Conservation (phyloP, 1,140 invertebrate species). For the Drosophila lacteicornis region DNA sequence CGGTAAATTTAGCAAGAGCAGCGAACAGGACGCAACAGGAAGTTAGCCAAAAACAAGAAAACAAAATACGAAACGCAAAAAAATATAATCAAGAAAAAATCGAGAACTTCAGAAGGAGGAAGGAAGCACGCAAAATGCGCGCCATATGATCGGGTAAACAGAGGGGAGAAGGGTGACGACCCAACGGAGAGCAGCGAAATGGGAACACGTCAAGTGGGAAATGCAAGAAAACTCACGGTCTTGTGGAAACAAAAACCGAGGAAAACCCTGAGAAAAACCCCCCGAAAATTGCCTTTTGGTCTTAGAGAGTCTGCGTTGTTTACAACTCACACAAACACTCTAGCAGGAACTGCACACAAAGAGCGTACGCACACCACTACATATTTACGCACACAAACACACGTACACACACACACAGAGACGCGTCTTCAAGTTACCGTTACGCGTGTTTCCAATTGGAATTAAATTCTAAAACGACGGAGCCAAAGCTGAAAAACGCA, state of each 20-base stretch:
- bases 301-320: slow-evolving; percentile 68
- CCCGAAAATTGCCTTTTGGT: slow-evolving; percentile 28
- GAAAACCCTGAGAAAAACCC: slow-evolving; percentile 8
- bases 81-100: slow-evolving; percentile 12
- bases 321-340: slow-evolving; percentile 32
- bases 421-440: slow-evolving; percentile 24
- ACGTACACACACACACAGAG: slow-evolving; percentile 7
- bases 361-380: slow-evolving; percentile 4
- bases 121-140: slow-evolving; percentile 77
- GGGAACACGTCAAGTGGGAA: slow-evolving; percentile 79
- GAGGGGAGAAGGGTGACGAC: slow-evolving; percentile 27
- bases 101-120: slow-evolving; percentile 22
- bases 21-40: slow-evolving; percentile 60
- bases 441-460: slow-evolving; percentile 60
- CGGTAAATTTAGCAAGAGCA: slow-evolving; percentile 71
- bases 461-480: slow-evolving; percentile 21
- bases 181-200: slow-evolving; percentile 56
- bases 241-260: slow-evolving; percentile 6
- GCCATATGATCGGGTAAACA: slow-evolving; percentile 77
- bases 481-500: slow-evolving; percentile 42
- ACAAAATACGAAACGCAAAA: background rate
- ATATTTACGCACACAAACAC: background rate
- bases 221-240: slow-evolving; percentile 47
- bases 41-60: slow-evolving; percentile 52
- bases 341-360: slow-evolving; percentile 17